phyloP scores from a whole-genome alignment of 1,140 invertebrate genomes.

The Macrocentrus cingulum region DNA sequence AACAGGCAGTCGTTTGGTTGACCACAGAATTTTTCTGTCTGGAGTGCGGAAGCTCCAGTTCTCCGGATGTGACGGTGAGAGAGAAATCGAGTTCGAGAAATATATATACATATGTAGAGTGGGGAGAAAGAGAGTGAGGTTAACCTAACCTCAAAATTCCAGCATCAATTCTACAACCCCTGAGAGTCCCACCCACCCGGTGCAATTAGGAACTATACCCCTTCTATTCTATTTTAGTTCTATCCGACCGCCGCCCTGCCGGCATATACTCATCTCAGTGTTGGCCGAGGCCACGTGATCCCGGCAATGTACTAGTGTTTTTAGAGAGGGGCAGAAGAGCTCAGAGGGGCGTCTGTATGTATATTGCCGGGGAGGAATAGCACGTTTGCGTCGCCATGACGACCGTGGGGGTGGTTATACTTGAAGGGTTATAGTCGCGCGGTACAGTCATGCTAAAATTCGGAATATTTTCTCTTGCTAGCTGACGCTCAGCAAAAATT shows the following conservation, averaged over 20 bases:
- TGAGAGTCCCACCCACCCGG: constrained; percentile 45
- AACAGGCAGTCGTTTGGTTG: constrained; percentile 40
- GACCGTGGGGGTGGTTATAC: constrained; percentile 51
- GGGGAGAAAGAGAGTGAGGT: constrained; percentile 33
- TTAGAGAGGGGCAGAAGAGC: too few relatives aligned
- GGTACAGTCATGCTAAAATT: constrained; percentile 53
- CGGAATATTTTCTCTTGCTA: constrained; percentile 45
- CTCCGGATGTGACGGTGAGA: constrained; percentile 31
- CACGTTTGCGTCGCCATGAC: constrained; percentile 48
- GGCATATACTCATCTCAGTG: constrained; percentile 29
- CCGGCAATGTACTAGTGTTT: constrained; percentile 50
- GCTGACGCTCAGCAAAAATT: background rate
- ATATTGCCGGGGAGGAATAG: constrained; percentile 41
- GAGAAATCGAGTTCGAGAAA: constrained; percentile 26
- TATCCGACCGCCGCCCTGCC: constrained; percentile 43
- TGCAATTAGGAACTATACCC: constrained; percentile 54
- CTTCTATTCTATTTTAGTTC: constrained; percentile 47
- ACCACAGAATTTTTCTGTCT: constrained; percentile 52
- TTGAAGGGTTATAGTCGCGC: constrained; percentile 47
- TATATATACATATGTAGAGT: background rate
- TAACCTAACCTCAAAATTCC: constrained; percentile 55
- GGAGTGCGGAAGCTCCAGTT: constrained; percentile 39
- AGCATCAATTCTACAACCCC: constrained; percentile 51
- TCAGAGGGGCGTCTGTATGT: constrained; percentile 30
- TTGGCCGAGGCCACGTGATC: constrained; percentile 45